Evolutionary conservation across 2,113 vertebrate genomes (phyloP).

Genomic region (Fregetta grallaria): DNA sequence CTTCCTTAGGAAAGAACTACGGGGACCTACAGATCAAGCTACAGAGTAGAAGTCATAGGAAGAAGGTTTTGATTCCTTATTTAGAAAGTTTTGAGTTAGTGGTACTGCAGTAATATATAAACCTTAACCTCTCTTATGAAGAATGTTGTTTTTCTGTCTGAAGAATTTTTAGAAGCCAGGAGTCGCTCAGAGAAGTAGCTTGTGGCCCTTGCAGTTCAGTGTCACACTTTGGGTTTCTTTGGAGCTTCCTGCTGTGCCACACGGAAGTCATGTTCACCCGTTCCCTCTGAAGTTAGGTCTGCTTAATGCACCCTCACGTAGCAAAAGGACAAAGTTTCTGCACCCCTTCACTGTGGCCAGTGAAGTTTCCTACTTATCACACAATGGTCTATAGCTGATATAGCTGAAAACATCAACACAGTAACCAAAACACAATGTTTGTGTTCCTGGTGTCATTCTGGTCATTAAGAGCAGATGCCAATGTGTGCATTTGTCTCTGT

Average conservation of each 20-base stretch:
- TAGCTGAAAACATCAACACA: background rate
- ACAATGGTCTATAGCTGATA: fast-evolving
- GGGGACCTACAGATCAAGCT: background rate
- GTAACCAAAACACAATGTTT: background rate
- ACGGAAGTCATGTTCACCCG: fast-evolving
- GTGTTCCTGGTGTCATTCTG: background rate
- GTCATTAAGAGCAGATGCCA: background rate
- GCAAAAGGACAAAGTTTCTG: background rate
- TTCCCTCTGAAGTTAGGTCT: background rate
- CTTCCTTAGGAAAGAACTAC: background rate
- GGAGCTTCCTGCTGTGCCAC: background rate
- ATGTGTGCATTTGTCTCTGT: too few species aligned
- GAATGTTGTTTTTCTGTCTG: background rate
- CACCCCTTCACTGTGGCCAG: background rate
- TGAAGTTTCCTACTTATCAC: background rate
- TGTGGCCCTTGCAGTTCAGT: background rate
- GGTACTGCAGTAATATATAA: background rate
- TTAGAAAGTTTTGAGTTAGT: background rate
- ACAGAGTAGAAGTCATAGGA: background rate
- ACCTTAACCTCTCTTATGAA: background rate
- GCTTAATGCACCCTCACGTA: background rate
- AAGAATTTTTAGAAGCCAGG: background rate
- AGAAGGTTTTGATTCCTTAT: background rate
- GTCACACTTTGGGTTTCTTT: background rate
- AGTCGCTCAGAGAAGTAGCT: background rate